phyloP scores from a whole-genome alignment of 2,113 vertebrate genomes.

The Marmota flaviventris region DNA sequence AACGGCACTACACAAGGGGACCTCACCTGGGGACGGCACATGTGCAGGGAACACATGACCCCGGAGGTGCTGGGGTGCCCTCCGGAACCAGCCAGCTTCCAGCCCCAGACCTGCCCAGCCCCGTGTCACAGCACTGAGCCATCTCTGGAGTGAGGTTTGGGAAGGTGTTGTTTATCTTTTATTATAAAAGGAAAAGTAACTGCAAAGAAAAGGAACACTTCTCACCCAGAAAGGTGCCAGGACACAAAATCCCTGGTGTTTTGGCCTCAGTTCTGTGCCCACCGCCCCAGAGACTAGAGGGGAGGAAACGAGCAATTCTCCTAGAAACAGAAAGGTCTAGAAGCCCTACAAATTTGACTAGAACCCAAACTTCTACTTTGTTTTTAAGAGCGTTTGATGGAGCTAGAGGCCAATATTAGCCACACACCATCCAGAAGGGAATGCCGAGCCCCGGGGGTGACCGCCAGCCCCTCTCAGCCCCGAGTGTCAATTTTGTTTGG shows the following conservation, averaged over 20 bases:
- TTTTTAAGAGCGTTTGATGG: background rate
- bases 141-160: background rate
- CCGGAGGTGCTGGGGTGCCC: background rate
- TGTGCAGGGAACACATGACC: fast-evolving
- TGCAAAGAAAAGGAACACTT: constrained; percentile 80
- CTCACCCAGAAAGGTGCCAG: constrained; percentile 78
- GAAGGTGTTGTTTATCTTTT: constrained; percentile 68
- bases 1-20: background rate
- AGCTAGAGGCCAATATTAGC: constrained; percentile 71
- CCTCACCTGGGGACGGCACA: fast-evolving
- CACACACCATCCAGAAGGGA: background rate
- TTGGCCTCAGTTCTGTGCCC: background rate
- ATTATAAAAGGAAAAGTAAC: constrained; percentile 68
- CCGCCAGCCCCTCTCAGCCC: too few relatives aligned
- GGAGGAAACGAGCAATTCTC: background rate
- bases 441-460: background rate
- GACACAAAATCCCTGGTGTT: constrained; percentile 40
- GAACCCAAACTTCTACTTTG: constrained; percentile 79
- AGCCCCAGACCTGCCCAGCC: background rate
- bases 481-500: too few relatives aligned
- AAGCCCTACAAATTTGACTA: constrained; percentile 68
- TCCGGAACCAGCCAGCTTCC: background rate
- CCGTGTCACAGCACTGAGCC: too few relatives aligned
- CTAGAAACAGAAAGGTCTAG: constrained; percentile 74
- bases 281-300: constrained; percentile 30